Evolutionary conservation across 2,113 vertebrate species (phyloP).

Genomic region (Sinosuthora webbiana): DNA sequence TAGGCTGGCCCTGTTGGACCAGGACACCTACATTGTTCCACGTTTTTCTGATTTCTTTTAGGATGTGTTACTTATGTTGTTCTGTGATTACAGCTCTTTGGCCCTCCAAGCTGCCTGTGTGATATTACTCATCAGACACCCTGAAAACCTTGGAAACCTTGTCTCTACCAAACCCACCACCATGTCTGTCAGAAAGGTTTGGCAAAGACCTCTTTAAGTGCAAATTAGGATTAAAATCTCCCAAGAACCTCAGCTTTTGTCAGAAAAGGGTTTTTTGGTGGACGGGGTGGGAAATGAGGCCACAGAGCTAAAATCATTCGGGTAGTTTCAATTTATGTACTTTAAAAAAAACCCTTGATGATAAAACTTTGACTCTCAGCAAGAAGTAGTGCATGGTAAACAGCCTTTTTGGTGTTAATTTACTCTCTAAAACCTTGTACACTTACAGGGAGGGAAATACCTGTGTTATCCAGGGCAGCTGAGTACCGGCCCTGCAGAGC

Average conservation of each 20-base stretch:
- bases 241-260: neutral
- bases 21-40: neutral
- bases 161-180: neutral
- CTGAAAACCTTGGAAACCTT: neutral
- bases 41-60: neutral
- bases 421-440: neutral
- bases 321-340: neutral
- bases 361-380: neutral
- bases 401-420: neutral
- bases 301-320: neutral
- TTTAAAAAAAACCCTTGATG: neutral
- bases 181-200: neutral
- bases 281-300: neutral
- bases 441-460: neutral
- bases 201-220: neutral
- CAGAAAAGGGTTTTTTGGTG: neutral
- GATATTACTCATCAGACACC: neutral
- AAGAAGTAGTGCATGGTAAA: neutral
- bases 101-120: neutral
- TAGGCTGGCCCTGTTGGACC: neutral
- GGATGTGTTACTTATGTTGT: neutral
- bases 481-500: neutral
- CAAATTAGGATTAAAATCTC: neutral
- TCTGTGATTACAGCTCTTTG: neutral
- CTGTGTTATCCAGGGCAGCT: rapidly evolving